Evolutionary conservation across 2,113 vertebrate genomes (phyloP).

Genomic region (Cheilinus undulatus): DNA sequence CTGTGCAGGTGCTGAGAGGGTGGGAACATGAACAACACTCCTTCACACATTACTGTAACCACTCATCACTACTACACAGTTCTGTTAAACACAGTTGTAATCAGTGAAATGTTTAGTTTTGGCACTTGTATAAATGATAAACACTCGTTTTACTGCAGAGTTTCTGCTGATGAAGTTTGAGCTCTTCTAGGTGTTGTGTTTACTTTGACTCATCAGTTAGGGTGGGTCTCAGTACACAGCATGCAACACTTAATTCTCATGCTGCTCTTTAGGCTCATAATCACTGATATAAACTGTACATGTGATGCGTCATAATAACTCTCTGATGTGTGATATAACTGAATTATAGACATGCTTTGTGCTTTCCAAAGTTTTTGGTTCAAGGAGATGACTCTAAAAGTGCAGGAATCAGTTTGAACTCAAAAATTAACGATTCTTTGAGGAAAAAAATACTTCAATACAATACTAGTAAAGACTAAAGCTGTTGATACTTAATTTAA

Average conservation of each 20-base stretch:
- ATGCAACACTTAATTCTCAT: constrained; percentile 2
- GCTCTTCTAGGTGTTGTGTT: constrained; percentile 26
- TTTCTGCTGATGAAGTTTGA: constrained; percentile 20
- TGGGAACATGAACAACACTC: constrained; percentile 35
- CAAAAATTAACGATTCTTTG: too few species aligned
- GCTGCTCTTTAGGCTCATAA: constrained; percentile 1
- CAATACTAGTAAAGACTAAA: too few species aligned
- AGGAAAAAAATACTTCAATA: too few species aligned
- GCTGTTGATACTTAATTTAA: too few species aligned
- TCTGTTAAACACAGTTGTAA: constrained; percentile 26
- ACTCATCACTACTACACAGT: constrained; percentile 13
- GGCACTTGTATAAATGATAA: constrained; percentile 43
- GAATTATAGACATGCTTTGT: too few species aligned
- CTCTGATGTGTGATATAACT: too few species aligned
- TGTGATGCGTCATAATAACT: neutral
- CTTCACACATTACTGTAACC: neutral
- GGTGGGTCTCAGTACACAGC: constrained; percentile 1
- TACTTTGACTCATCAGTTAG: constrained; percentile 41
- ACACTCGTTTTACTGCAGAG: constrained; percentile 15
- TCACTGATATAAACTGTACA: neutral
- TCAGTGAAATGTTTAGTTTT: constrained; percentile 63
- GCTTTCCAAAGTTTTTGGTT: too few species aligned
- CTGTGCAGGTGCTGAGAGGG: constrained; percentile 55
- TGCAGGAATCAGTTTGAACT: too few species aligned
- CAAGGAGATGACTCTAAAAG: too few species aligned